phyloP scores from a whole-genome alignment of 2,113 vertebrate species.

The Eulacestoma nigropectus region DNA sequence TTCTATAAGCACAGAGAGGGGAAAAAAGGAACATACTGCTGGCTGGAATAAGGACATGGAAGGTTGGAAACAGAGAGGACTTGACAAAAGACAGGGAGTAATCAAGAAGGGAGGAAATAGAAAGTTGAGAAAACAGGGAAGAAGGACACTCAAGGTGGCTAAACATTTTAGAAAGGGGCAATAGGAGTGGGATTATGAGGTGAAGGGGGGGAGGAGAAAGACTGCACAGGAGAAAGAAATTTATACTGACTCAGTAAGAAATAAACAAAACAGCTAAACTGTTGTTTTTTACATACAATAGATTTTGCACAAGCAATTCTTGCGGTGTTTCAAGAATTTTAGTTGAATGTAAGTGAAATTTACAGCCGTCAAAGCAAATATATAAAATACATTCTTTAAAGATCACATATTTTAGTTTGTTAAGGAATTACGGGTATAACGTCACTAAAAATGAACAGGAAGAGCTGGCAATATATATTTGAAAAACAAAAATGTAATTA shows the following conservation, averaged over 20 bases:
- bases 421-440: conserved; percentile 48
- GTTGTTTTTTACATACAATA: neutral
- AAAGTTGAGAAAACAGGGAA: neutral
- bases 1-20: accelerated
- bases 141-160: neutral
- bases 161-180: neutral
- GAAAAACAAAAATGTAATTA: conserved; percentile 71
- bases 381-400: conserved; percentile 50
- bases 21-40: neutral
- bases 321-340: conserved; percentile 22
- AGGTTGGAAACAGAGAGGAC: neutral
- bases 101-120: neutral
- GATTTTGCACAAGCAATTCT: neutral
- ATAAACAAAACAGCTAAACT: neutral
- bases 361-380: conserved; percentile 57
- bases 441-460: conserved; percentile 63
- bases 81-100: neutral
- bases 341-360: conserved; percentile 53
- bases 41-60: neutral
- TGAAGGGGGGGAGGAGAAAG: neutral
- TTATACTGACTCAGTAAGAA: neutral
- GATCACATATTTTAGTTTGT: conserved; percentile 52
- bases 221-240: neutral
- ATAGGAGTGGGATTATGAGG: neutral
- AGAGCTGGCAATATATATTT: conserved; percentile 62